Evolutionary conservation across 1,140 invertebrate genomes (phyloP).

Genomic region (Physella acuta): DNA sequence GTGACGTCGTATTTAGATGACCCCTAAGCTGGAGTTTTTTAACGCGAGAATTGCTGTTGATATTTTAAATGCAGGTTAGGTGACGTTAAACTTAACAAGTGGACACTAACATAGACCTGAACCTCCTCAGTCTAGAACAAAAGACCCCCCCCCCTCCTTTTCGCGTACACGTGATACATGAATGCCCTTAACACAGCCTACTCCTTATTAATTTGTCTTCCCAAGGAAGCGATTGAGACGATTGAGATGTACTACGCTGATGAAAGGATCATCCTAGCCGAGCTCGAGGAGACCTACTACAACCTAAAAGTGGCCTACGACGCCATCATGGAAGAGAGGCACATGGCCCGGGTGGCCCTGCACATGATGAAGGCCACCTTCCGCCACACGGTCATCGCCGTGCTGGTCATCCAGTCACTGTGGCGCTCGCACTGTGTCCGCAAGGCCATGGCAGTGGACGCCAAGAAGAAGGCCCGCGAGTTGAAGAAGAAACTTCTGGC

Average conservation of each 20-base stretch:
- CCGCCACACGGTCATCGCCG: neutral
- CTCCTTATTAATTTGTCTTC: too few relatives aligned
- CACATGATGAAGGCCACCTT: neutral
- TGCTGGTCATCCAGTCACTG: neutral
- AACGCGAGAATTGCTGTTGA: too few relatives aligned
- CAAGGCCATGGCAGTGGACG: neutral
- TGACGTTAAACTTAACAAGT: too few relatives aligned
- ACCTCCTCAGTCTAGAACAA: too few relatives aligned
- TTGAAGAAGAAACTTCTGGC: neutral
- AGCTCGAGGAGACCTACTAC: neutral
- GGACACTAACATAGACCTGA: too few relatives aligned
- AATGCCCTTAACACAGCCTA: too few relatives aligned
- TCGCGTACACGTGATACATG: too few relatives aligned
- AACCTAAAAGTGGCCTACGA: neutral
- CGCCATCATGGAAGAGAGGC: neutral
- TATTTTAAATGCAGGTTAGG: too few relatives aligned
- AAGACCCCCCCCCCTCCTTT: too few relatives aligned
- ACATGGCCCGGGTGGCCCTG: neutral
- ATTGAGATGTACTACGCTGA: neutral
- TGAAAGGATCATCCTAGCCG: neutral
- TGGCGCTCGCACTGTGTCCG: neutral
- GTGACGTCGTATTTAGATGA: too few relatives aligned
- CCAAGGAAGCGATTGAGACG: neutral
- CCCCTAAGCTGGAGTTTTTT: too few relatives aligned
- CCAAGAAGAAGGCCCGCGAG: neutral